Base-by-base conservation (phyloP, 2,113 vertebrate genomes). In the Otocyon megalotis region DNA sequence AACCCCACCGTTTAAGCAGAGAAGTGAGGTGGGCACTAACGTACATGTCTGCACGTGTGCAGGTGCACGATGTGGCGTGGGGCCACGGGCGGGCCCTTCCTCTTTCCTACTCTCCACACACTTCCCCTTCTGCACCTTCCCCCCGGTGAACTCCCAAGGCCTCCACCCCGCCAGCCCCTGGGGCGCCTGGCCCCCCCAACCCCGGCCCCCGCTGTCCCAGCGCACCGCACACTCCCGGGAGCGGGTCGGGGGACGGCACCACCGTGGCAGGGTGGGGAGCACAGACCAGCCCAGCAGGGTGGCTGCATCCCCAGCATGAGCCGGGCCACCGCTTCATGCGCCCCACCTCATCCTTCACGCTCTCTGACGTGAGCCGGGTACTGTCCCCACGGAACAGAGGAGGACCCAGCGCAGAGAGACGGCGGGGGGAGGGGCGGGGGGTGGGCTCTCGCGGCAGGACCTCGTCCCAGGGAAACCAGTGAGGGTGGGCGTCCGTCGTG, bases 1-100 rank as follows among this genome's bases (percentile, higher is more conserved):
- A 37, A 24, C 71, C 35, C 43, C 74, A 9, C 43, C 1, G 8
- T 17, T 28, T 17, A 1, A 50, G 43, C 14, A 50, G 43, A 50
- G 74, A 50, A 7, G 24, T 7, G 1, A 10, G 43, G 43, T 1
- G 28, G 30, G 50, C 4, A 1, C 32, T 5, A 4, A 20, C 10
- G 0, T 0, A 2, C 17, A 0, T 0, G 10, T 50, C 1, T 19
- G 54, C 28, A 32, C 20, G 9, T 1, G 48, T 4, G 24, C 13
- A 1, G 24, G 14, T 2, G 26, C 3, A 14, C 8, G 24, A 5
- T 26, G 26, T 7, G 37, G 35, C 1, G 37, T 14, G 37, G 71
- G 72, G 72, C 37, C 12, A 0, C 43, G 43, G 0, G 14, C 8
- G 0, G 15, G 15, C 10, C 26, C 76, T 79, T 30, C 28, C 16